Percentiles rank a stretch among this genome's conserved stretches.
These are phyloP conservation scores for Pan paniscus DNA, from an alignment of 2,113 vertebrate species.

Conservation along the genomic window DNA sequence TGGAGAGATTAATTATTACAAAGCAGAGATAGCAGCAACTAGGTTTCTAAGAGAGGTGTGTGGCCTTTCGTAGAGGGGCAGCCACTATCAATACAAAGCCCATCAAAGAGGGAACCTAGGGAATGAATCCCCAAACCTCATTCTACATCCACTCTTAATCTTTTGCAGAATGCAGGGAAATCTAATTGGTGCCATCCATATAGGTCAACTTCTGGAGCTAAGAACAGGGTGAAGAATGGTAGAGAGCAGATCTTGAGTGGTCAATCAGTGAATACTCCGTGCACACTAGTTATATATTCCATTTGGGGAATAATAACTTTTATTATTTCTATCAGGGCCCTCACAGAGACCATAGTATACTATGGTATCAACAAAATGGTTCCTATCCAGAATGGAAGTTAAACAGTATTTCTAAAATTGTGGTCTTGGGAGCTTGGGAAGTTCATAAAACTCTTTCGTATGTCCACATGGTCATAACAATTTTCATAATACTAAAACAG, in stretches of 20 bases:
- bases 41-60: not conserved
- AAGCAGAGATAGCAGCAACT: not conserved
- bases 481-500: not conserved
- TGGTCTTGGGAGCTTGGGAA: not conserved
- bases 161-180: not conserved
- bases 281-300: not conserved
- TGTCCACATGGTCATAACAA: not conserved
- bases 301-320: not conserved
- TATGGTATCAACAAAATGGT: not conserved
- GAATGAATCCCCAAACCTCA: not conserved
- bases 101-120: not conserved
- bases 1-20: not conserved
- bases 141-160: not conserved
- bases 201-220: not conserved
- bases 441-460: not conserved
- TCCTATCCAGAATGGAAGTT: not conserved
- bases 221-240: not conserved
- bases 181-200: not conserved
- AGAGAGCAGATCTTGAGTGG: not conserved
- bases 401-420: not conserved
- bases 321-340: not conserved
- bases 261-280: not conserved
- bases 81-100: not conserved
- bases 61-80: not conserved
- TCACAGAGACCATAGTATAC: not conserved